A percentile compares a stretch with the other conserved stretches of the same genome.
These are phyloP conservation scores for Lycophotia porphyrea DNA, from an alignment of 2,888 invertebrate genomes.

Conservation along the genomic window DNA sequence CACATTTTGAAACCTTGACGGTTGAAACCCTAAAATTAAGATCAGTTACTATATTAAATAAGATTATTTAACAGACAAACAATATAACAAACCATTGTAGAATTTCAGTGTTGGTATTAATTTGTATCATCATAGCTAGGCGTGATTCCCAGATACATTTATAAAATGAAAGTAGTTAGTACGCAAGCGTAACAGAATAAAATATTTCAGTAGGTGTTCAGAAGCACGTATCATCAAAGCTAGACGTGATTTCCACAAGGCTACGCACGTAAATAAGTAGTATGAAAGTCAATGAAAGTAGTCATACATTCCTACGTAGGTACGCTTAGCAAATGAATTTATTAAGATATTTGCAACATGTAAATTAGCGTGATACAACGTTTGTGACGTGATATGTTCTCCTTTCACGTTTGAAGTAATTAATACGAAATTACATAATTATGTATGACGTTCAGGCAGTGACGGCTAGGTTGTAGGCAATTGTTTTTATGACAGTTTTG, in stretches of 20 bases:
- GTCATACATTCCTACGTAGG: neutral
- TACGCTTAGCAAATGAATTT: slow-evolving; percentile 6
- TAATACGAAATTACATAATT: slow-evolving; percentile 25
- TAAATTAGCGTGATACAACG: slow-evolving; percentile 20
- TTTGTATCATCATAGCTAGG: neutral
- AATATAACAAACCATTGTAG: neutral
- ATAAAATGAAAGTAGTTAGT: neutral
- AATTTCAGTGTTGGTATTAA: neutral
- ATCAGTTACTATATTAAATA: neutral
- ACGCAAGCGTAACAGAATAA: neutral
- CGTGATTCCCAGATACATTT: neutral
- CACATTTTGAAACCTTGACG: neutral
- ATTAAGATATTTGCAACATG: slow-evolving; percentile 26
- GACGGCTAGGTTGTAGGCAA: neutral
- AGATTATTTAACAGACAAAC: no score
- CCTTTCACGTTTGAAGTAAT: slow-evolving; percentile 32
- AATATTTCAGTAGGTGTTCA: neutral
- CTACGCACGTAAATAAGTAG: neutral
- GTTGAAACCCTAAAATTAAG: neutral
- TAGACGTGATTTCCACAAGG: slow-evolving; percentile 7
- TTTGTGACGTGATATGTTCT: slow-evolving; percentile 28
- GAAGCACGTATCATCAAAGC: neutral
- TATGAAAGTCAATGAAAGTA: neutral
- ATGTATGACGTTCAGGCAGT: slow-evolving; percentile 7
- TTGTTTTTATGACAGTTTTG: neutral